Percentiles rank a stretch among this genome's conserved stretches.
Evolutionary conservation across 2,113 vertebrate species (phyloP).

Genomic region (Clupea harengus): DNA sequence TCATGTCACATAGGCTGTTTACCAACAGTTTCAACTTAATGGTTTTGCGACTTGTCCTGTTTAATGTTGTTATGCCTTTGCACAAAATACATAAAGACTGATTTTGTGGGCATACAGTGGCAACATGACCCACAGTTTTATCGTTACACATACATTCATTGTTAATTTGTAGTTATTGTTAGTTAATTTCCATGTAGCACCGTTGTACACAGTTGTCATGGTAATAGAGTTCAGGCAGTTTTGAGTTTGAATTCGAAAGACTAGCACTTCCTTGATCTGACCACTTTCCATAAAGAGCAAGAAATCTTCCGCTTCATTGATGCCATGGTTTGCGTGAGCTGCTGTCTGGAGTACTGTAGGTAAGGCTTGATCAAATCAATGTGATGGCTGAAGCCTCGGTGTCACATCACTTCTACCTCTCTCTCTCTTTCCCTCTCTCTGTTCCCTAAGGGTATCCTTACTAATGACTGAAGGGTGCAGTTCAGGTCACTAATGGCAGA

Average conservation of each 20-base stretch:
- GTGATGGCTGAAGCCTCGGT: not conserved
- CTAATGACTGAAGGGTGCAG: not conserved
- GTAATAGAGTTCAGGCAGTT: not conserved
- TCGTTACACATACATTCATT: not conserved
- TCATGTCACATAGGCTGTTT: not conserved
- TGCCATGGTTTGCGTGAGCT: not conserved
- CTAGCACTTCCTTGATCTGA: not conserved
- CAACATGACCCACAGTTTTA: not conserved
- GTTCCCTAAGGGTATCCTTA: not conserved
- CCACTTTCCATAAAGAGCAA: not conserved
- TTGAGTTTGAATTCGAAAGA: not conserved
- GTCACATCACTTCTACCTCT: not conserved
- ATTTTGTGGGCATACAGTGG: not conserved
- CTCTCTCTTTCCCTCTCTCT: not conserved
- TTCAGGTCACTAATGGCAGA: not conserved
- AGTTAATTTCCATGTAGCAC: not conserved
- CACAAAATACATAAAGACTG: not conserved
- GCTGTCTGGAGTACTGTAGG: not conserved
- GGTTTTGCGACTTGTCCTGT: not conserved
- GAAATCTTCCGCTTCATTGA: constrained; percentile 5
- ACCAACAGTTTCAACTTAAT: not conserved
- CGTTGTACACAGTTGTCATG: not conserved
- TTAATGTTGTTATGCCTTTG: not conserved
- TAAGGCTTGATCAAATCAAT: constrained; percentile 12
- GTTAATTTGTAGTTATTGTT: not conserved